Percentiles rank a stretch among this genome's conserved stretches.
phyloP scores from a whole-genome alignment of 1,140 invertebrate species.

The Drosophila saltans region DNA sequence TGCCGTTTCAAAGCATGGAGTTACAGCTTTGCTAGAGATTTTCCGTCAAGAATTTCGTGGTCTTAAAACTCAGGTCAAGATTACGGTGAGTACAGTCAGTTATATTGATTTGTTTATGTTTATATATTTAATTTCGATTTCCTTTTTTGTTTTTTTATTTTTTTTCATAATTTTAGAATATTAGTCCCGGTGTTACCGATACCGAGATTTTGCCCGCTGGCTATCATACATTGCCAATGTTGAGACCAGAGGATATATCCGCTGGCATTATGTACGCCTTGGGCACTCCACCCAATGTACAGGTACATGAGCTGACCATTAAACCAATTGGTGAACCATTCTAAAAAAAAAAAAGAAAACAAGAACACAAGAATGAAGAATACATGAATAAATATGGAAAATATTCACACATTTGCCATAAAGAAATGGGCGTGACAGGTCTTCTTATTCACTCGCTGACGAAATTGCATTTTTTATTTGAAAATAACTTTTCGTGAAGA shows the following conservation, averaged over 20 bases:
- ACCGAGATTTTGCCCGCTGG: constrained; percentile 84
- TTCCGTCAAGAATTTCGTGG: constrained; percentile 85
- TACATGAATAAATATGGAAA: constrained; percentile 19
- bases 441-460: background rate
- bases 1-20: constrained; percentile 85
- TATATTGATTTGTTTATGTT: background rate
- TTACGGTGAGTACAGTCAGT: constrained; percentile 83
- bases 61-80: constrained; percentile 85
- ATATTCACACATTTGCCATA: background rate
- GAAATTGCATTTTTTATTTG: constrained; percentile 61
- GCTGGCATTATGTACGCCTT: constrained; percentile 85
- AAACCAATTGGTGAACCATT: constrained; percentile 75
- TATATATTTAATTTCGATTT: background rate
- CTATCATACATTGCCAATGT: constrained; percentile 54
- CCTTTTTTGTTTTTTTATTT: constrained; percentile 24
- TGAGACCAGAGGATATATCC: constrained; percentile 84
- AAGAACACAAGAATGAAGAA: too few species aligned
- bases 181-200: constrained; percentile 86
- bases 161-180: constrained; percentile 52
- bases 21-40: constrained; percentile 85
- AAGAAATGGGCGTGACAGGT: constrained; percentile 30
- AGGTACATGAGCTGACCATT: constrained; percentile 84
- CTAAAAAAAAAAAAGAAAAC: constrained; percentile 10
- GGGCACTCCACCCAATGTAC: constrained; percentile 85
- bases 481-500: constrained; percentile 30